Evolutionary conservation across 2,113 vertebrate genomes (phyloP).

Genomic region (Suncus etruscus): DNA sequence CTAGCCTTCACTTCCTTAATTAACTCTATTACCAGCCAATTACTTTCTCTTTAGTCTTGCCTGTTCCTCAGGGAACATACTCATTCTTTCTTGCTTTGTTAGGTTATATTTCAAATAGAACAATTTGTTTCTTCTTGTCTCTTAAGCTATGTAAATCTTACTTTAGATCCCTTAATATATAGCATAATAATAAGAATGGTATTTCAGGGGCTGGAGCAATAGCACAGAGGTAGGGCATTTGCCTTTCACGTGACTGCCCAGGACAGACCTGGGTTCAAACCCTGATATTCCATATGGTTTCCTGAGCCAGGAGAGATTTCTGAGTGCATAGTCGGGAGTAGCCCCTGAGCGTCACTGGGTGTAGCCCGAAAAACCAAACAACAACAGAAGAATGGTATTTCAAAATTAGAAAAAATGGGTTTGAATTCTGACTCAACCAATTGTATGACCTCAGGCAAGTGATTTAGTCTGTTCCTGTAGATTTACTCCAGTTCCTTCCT

Average conservation of each 20-base stretch:
- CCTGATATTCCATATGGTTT: too few species aligned
- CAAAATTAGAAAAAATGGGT: not conserved
- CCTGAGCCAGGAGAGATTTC: too few species aligned
- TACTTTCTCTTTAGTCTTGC: not conserved
- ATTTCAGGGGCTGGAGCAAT: not conserved
- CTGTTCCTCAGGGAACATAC: not conserved
- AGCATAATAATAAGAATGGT: not conserved
- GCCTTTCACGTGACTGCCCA: too few species aligned
- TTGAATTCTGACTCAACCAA: not conserved
- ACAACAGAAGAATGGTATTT: not conserved
- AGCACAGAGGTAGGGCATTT: too few species aligned
- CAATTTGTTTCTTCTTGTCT: not conserved
- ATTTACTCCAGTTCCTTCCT: not conserved
- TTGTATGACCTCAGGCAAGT: not conserved
- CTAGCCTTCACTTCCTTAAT: not conserved
- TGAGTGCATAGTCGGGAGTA: too few species aligned
- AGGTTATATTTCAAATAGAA: not conserved
- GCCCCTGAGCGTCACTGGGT: too few species aligned
- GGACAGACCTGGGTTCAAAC: too few species aligned
- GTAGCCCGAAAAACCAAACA: too few species aligned
- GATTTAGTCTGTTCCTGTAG: not conserved
- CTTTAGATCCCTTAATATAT: not conserved
- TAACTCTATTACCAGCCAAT: rapidly evolving
- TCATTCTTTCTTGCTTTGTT: not conserved
- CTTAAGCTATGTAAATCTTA: not conserved